Evolutionary conservation across 1,140 invertebrate genomes (phyloP).

Genomic region (Eufriesea mexicana): DNA sequence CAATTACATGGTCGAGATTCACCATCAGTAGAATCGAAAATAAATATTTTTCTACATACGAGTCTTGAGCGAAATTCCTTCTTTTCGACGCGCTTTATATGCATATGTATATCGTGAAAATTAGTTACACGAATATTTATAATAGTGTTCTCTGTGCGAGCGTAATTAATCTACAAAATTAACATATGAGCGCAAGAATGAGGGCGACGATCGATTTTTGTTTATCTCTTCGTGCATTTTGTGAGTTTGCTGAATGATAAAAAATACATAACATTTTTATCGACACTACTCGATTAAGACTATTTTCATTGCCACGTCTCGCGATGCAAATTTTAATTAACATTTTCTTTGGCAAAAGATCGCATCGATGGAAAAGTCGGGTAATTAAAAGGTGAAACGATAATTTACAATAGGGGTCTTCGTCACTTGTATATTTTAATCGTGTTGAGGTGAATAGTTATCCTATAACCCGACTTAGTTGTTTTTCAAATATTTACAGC

Average conservation of each 20-base stretch:
- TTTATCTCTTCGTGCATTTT: background rate
- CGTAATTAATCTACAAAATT: slow-evolving; percentile 5
- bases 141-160: background rate
- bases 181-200: background rate
- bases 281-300: background rate
- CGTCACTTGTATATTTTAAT: too few relatives aligned
- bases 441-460: too few relatives aligned
- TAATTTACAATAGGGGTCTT: background rate
- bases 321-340: background rate
- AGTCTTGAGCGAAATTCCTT: slow-evolving; percentile 17
- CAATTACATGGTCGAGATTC: too few relatives aligned
- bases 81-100: background rate
- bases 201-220: background rate
- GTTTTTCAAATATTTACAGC: too few relatives aligned
- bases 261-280: slow-evolving; percentile 1
- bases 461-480: too few relatives aligned
- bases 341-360: too few relatives aligned
- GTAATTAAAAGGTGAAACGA: background rate
- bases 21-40: background rate
- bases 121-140: slow-evolving; percentile 28
- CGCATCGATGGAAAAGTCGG: background rate
- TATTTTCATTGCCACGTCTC: background rate
- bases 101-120: background rate
- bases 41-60: slow-evolving; percentile 8
- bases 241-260: background rate